Base-by-base conservation (phyloP, 2,113 vertebrate genomes). In the Hippoglossus stenolepis region DNA sequence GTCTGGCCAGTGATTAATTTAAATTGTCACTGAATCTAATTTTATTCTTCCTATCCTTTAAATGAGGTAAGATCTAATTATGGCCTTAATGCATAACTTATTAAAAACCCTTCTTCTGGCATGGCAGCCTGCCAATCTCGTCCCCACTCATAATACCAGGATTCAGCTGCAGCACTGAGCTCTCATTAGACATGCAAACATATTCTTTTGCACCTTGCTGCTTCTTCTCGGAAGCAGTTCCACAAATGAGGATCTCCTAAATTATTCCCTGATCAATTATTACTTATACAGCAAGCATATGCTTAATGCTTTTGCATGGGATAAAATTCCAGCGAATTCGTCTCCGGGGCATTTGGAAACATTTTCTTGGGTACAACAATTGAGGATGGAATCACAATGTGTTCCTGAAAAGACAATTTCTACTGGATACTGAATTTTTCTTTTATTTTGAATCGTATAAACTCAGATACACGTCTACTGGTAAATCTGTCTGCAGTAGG, bases 21-120 rank as follows among this genome's bases (percentile, higher is more conserved):
- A 90, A 93, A 92, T 90, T 81, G 90, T 90, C 89, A 92, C 78
- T 90, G 85, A 86, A 90, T 91, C 88, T 92, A 89, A 91, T 93
- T 93, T 88, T 88, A 84, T 89, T 90, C 89, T 89, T 84, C 86
- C 90, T 89, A 87, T 86, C 78, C 83, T 88, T 93, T 90, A 92
- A 92, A 93, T 90, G 90, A 92, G 90, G 79, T 90, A 85, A 85
- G 81, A 93, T 93, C 91, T 93, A 91, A 93, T 93, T 92, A 93
- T 90, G 90, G 82, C 69, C 86, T 51, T 88, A 85, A 91, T 90
- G 91, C 92, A 93, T 93, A 87, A 93, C 88, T 91, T 92, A 93
- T 93, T 93, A 92, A 93, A 57, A 92, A 75, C 58, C 76, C 85
- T 87, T 91, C 85, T 85, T 82, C 85, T 82, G 72, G 23, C 21